phyloP scores from a whole-genome alignment of 2,888 invertebrate genomes.

The Phortica okadai region DNA sequence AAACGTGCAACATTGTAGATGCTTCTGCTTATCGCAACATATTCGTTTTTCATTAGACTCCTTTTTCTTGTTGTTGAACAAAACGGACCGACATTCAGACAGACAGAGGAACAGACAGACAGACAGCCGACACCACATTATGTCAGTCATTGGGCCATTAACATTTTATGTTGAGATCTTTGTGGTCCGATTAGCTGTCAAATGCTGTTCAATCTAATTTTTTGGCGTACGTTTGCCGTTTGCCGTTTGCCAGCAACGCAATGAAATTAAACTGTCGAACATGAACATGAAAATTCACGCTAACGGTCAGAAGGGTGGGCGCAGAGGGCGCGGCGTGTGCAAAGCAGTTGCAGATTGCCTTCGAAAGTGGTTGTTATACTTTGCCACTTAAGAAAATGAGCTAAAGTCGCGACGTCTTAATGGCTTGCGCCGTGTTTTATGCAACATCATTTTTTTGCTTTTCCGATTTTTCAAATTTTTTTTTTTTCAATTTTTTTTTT shows the following conservation, averaged over 20 bases:
- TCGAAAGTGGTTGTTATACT: constrained; percentile 1
- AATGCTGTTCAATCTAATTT: constrained; percentile 71
- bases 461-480: neutral
- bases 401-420: constrained; percentile 14
- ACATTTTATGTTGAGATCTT: constrained; percentile 65
- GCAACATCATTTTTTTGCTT: neutral
- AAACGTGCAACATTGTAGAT: constrained; percentile 47
- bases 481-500: neutral
- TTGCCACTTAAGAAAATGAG: neutral
- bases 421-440: constrained; percentile 10
- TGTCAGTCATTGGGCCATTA: constrained; percentile 69
- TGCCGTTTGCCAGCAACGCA: no score
- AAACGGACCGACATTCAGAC: constrained; percentile 34
- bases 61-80: no score
- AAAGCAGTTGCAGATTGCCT: constrained; percentile 11
- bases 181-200: constrained; percentile 63
- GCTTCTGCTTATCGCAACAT: constrained; percentile 27
- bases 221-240: neutral
- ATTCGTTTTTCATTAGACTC: constrained; percentile 19
- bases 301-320: neutral
- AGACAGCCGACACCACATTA: constrained; percentile 48
- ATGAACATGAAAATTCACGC: neutral
- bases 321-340: neutral
- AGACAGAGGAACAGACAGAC: neutral
- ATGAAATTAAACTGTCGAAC: no score